Evolutionary conservation across 1,140 invertebrate genomes (phyloP), one percentile per base, ranked within the genome.

Genomic region (Homalodisca vitripennis): DNA sequence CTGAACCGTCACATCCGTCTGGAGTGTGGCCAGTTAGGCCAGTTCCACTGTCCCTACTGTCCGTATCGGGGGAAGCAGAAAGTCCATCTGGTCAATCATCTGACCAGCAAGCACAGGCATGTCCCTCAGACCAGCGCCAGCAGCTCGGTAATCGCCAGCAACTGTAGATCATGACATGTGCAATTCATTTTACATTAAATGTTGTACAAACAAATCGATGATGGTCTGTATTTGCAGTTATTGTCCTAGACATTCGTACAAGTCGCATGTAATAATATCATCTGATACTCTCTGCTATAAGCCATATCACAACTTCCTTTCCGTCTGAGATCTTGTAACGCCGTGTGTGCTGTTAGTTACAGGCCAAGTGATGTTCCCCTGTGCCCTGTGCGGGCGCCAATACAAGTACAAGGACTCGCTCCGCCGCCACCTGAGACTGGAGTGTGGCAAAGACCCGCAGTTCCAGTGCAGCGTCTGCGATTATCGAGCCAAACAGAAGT

Each of bases 1-100:
- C 74, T 86, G 51, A 79, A 77, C 63, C 80, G 81, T 60, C 84
- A 86, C 71, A 75, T 83, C n/a, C 78, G 80, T 22, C 81, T 83
- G 63, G 84, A 85, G 68, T 85, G 84, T 70, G 82, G 82, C 51
- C 82, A 82, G 66, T 79, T 80, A 53, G 82, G 83, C 30, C 76
- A 78, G 22, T 85, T 82, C 75, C 72, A 76, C 26, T 85, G 83
- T 74, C 79, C 78, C 0, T 73, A 81, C 30, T 84, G 83, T 75
- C 51, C 65, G 1, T 69, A 71, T 29, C 66, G 65, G 30, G 82
- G 82, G 27, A 77, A 78, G 34, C 76, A 77, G 48, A 78, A 70
- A 22, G 55, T 27, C 12, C 63, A 67, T 57, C 27, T 72, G 27
- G 32, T 51, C 12, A 27, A 20, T 26, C 72, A 73, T 63, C 67